phyloP scores from a whole-genome alignment of 2,113 vertebrate species.

The western clawed frog (Xenopus tropicalis) region UCB_Xtro_10.0 CM004449.2:72491501-72492000 shows the following conservation, averaged over 20 bases:
- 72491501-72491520: background rate
- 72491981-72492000: background rate
- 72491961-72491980: background rate
- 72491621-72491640: conserved; percentile 1
- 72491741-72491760: background rate
- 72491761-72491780: background rate
- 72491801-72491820: background rate
- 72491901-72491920: background rate
- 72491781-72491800: background rate
- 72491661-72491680: background rate
- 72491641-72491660: conserved; percentile 1
- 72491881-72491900: background rate
- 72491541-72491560: background rate
- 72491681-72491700: background rate
- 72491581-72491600: background rate
- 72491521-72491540: background rate
- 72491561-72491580: background rate
- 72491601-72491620: background rate
- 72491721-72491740: background rate
- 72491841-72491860: background rate
- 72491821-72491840: background rate
- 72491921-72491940: conserved; percentile 3
- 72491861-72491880: background rate
- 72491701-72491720: background rate
- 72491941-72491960: conserved; percentile 10